Conservation (phyloP, 92 coral and sea anemone genomes). For the Parazoanthus atlanticus region DNA sequence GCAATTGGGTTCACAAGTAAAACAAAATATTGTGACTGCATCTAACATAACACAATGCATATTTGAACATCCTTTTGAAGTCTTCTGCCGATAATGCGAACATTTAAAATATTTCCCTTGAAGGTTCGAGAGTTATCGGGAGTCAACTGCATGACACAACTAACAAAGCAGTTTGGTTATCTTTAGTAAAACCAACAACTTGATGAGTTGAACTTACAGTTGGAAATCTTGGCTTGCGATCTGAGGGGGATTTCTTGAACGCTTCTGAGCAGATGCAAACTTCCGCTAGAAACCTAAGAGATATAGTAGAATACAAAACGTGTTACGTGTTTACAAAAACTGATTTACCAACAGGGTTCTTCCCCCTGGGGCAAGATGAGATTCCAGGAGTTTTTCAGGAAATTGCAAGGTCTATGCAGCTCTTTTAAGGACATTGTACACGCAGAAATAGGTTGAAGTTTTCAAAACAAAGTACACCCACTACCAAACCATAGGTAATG, state of each 20-base stretch:
- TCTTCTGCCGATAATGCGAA: too few species aligned
- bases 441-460: too few species aligned
- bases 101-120: too few species aligned
- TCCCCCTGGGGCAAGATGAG: too few species aligned
- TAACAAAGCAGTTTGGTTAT: background rate
- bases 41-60: background rate
- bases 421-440: too few species aligned
- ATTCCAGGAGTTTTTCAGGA: too few species aligned
- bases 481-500: too few species aligned
- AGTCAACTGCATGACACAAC: background rate
- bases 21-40: background rate
- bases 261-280: conserved; percentile 89
- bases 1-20: background rate
- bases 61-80: background rate
- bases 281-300: conserved; percentile 85
- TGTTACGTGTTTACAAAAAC: too few species aligned
- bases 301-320: background rate
- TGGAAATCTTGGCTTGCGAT: conserved; percentile 82
- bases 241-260: conserved; percentile 63
- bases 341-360: too few species aligned
- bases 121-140: too few species aligned
- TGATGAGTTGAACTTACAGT: conserved; percentile 59
- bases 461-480: too few species aligned
- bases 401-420: too few species aligned
- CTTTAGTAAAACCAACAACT: background rate